phyloP scores from a whole-genome alignment of 1,140 invertebrate species.

The Sycophaga agraensis region DNA sequence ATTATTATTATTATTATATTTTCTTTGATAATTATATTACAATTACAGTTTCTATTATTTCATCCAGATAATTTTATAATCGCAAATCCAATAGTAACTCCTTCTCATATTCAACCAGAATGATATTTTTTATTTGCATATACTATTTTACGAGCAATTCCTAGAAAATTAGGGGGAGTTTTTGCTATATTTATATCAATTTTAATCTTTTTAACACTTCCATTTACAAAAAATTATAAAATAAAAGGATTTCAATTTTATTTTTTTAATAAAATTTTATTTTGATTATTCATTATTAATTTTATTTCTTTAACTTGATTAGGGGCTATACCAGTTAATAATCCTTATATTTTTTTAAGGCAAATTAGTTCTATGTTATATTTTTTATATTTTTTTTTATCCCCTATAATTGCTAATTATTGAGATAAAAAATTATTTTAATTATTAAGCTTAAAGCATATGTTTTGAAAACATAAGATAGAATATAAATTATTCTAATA shows the following conservation, averaged over 20 bases:
- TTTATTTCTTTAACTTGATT: conserved; percentile 68
- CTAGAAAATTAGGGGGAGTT: conserved; percentile 71
- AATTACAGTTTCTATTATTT: conserved; percentile 57
- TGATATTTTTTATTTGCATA: conserved; percentile 75
- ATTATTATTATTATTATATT: conserved; percentile 57
- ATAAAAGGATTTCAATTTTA: conserved; percentile 35
- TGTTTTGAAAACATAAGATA: conserved; percentile 68
- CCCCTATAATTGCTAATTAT: conserved; percentile 49
- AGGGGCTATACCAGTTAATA: conserved; percentile 65
- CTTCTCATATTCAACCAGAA: conserved; percentile 70
- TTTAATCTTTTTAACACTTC: conserved; percentile 53
- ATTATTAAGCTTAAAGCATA: conserved; percentile 63
- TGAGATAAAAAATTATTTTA: conserved; percentile 36
- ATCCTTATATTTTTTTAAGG: conserved; percentile 62
- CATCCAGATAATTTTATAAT: conserved; percentile 69
- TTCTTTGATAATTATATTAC: conserved; percentile 52
- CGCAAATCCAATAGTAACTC: conserved; percentile 62
- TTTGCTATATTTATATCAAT: conserved; percentile 64
- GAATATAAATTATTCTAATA: conserved; percentile 59
- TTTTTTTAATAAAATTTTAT: conserved; percentile 60
- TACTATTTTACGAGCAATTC: conserved; percentile 69
- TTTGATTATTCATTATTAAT: conserved; percentile 59
- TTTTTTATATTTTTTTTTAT: conserved; percentile 61
- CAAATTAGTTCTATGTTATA: conserved; percentile 64
- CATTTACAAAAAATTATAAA: conserved; percentile 56